Evolutionary conservation across 2,113 vertebrate genomes (phyloP).

Genomic region (Brienomyrus longianalis): DNA sequence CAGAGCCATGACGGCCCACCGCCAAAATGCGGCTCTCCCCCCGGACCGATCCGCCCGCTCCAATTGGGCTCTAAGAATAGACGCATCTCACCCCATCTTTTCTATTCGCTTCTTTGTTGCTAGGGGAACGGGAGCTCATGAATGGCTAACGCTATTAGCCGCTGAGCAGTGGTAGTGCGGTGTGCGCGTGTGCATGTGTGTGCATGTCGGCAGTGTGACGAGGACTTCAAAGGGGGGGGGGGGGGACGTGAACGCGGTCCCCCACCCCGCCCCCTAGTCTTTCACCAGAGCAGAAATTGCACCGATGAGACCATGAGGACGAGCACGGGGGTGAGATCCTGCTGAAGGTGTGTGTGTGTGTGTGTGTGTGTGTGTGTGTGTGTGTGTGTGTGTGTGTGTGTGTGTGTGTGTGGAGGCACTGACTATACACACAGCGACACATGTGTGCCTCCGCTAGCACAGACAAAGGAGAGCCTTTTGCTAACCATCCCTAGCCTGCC

Average conservation of each 20-base stretch:
- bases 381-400: background rate
- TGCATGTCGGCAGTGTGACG: background rate
- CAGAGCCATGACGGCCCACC: background rate
- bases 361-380: background rate
- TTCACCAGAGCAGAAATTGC: background rate
- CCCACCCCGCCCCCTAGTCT: conserved; percentile 25
- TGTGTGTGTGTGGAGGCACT: background rate
- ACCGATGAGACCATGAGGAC: background rate
- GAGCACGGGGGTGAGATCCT: background rate
- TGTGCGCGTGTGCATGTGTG: background rate
- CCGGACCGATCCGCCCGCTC: conserved; percentile 25
- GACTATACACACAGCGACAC: background rate
- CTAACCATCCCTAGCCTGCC: background rate
- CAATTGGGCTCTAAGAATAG: conserved; percentile 46
- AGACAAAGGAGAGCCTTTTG: conserved; percentile 7
- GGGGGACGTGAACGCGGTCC: conserved; percentile 28
- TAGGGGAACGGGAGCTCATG: conserved; percentile 34
- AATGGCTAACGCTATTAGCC: conserved; percentile 45
- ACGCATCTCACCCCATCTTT: conserved; percentile 29
- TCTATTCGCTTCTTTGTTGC: conserved; percentile 47
- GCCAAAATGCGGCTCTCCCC: conserved; percentile 20
- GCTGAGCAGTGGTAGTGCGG: conserved; percentile 29
- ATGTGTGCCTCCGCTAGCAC: background rate
- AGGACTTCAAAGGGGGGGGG: conserved; percentile 25
- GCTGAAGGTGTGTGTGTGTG: background rate